phyloP scores from a whole-genome alignment of 35 echinoderm and acorn worm genomes.

The Lytechinus variegatus region DNA sequence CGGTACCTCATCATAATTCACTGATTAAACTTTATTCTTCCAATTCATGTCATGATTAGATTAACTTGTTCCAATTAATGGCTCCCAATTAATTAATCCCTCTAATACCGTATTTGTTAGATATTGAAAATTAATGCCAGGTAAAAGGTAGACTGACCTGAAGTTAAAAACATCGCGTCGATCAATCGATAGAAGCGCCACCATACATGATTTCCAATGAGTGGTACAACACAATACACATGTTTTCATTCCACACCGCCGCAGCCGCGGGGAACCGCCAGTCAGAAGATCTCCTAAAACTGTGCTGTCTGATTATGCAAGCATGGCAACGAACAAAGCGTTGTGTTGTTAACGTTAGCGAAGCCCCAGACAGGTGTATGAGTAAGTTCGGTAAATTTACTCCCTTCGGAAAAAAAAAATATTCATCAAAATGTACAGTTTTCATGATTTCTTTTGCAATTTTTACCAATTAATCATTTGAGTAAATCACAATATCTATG shows the following conservation, averaged over 20 bases:
- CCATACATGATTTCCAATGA: background rate
- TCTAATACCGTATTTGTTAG: background rate
- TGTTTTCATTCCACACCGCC: background rate
- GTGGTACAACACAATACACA: background rate
- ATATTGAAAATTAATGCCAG: background rate
- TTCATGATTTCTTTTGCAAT: too few relatives aligned
- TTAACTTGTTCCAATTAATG: background rate
- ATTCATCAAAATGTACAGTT: too few relatives aligned
- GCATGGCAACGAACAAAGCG: conserved; percentile 44
- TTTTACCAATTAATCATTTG: too few relatives aligned
- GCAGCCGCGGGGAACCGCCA: background rate
- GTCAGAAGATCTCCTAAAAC: background rate
- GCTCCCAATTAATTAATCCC: background rate
- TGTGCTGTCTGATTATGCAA: background rate
- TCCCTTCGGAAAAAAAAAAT: background rate
- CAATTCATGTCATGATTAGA: too few relatives aligned
- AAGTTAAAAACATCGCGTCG: background rate
- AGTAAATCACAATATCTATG: too few relatives aligned
- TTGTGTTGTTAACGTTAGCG: conserved; percentile 34
- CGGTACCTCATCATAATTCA: too few relatives aligned
- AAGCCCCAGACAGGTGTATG: background rate
- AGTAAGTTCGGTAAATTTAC: background rate
- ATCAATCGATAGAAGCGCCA: background rate
- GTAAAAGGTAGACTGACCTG: background rate
- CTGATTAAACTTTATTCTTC: too few relatives aligned